These are phyloP conservation scores for Lateolabrax maculatus DNA, from an alignment of 2,797 vertebrate genomes.

Conservation along the genomic window DNA sequence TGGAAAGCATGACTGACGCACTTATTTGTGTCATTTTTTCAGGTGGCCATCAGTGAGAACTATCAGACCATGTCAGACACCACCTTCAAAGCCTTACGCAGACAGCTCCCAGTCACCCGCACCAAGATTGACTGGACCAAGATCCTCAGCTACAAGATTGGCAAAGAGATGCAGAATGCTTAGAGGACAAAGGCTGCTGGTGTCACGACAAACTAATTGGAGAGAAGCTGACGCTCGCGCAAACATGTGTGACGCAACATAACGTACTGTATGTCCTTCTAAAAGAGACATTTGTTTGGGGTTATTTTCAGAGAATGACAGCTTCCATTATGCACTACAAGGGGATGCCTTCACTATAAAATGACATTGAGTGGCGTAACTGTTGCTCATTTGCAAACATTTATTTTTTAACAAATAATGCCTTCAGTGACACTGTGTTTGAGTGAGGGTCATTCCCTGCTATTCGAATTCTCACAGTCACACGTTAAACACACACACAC, in stretches of 20 bases:
- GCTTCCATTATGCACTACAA: constrained; percentile 48
- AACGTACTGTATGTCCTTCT: constrained; percentile 65
- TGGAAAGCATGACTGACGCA: neutral
- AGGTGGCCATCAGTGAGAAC: constrained; percentile 97
- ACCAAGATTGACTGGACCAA: constrained; percentile 99
- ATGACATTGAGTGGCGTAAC: constrained; percentile 48
- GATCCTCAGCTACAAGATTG: constrained; percentile 99
- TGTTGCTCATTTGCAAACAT: constrained; percentile 54
- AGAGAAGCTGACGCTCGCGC: constrained; percentile 62
- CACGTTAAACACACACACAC: constrained; percentile 21
- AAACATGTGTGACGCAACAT: constrained; percentile 81
- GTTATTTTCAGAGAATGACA: constrained; percentile 40
- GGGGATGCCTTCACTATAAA: constrained; percentile 57
- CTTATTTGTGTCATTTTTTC: constrained; percentile 55
- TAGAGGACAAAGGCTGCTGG: constrained; percentile 75
- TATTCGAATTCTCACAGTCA: constrained; percentile 31
- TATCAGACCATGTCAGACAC: constrained; percentile 99
- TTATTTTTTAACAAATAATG: constrained; percentile 58
- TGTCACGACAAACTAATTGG: constrained; percentile 58
- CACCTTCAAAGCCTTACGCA: constrained; percentile 97
- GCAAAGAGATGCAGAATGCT: constrained; percentile 97
- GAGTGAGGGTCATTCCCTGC: constrained; percentile 42
- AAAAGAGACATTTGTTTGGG: constrained; percentile 51
- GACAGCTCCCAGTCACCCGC: constrained; percentile 96
- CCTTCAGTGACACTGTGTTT: constrained; percentile 75